A percentile compares a stretch with the other conserved stretches of the same genome.
Evolutionary conservation across 2,888 invertebrate species (phyloP).

Genomic region (Odontomyia ornata): DNA sequence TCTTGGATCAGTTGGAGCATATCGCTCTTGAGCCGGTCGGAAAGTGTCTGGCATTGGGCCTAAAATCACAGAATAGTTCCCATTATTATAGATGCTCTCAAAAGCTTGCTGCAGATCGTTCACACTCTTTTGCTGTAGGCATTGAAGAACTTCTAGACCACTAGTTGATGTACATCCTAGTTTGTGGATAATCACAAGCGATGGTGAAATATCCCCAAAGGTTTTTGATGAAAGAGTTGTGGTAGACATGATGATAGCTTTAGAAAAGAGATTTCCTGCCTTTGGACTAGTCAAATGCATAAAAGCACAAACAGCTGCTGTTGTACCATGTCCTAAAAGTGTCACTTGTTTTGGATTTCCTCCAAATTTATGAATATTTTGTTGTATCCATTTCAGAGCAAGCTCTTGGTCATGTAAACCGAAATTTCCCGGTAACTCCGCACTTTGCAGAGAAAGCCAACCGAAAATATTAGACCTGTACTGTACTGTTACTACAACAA

Average conservation of each 20-base stretch:
- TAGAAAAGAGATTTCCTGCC: conserved; percentile 69
- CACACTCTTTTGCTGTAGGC: conserved; percentile 70
- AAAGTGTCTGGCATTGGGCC: conserved; percentile 70
- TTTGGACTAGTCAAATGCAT: conserved; percentile 73
- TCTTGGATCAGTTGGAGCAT: conserved; percentile 68
- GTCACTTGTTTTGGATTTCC: conserved; percentile 84
- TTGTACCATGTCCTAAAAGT: conserved; percentile 79
- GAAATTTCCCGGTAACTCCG: conserved; percentile 76
- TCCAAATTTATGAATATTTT: conserved; percentile 81
- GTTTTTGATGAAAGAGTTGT: conserved; percentile 52
- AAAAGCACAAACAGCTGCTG: conserved; percentile 76
- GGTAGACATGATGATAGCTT: conserved; percentile 75
- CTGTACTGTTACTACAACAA: conserved; percentile 75
- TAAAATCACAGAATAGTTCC: conserved; percentile 69
- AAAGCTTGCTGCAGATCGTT: conserved; percentile 70
- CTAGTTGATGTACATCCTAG: conserved; percentile 67
- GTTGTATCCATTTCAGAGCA: conserved; percentile 79
- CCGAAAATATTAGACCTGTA: conserved; percentile 78
- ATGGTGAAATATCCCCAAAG: conserved; percentile 57
- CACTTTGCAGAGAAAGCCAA: conserved; percentile 67
- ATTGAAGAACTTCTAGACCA: conserved; percentile 67
- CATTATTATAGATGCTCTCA: conserved; percentile 69
- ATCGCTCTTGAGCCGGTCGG: conserved; percentile 68
- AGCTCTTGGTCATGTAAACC: conserved; percentile 87
- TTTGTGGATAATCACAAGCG: conserved; percentile 63